Evolutionary conservation across 2,113 vertebrate species (phyloP).

Genomic region (Penelope pileata): DNA sequence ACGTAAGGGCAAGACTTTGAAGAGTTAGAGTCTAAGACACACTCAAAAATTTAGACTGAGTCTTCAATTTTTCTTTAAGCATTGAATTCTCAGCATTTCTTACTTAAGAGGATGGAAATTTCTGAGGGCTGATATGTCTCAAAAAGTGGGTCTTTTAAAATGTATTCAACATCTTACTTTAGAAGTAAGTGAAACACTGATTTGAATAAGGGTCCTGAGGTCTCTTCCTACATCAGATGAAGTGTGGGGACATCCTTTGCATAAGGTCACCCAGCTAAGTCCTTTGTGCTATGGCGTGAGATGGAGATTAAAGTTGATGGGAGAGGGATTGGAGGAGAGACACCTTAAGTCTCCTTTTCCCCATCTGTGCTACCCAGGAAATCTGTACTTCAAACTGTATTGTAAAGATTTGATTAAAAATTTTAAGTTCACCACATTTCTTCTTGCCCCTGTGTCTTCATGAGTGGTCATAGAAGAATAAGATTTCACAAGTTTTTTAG

Average conservation of each 20-base stretch:
- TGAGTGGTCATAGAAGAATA: not conserved
- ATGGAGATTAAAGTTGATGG: not conserved
- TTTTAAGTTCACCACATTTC: not conserved
- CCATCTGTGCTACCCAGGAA: not conserved
- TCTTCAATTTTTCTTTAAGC: conserved; percentile 40
- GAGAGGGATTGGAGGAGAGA: not conserved
- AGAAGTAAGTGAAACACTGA: not conserved
- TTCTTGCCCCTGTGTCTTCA: not conserved
- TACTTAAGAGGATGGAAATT: not conserved
- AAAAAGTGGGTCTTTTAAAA: conserved; percentile 37
- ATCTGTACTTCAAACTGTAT: not conserved
- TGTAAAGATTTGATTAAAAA: not conserved
- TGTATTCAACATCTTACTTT: not conserved
- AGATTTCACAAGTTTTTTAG: conserved; percentile 1
- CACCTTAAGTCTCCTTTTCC: not conserved
- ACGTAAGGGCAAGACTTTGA: conserved; percentile 31
- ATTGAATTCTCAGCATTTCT: conserved; percentile 41
- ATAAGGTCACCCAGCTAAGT: not conserved
- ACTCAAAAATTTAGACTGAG: conserved; percentile 35
- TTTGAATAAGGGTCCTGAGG: conserved; percentile 28
- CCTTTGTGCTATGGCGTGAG: not conserved
- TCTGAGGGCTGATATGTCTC: conserved; percentile 1
- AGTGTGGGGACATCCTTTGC: not conserved
- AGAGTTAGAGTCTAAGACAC: conserved; percentile 26
- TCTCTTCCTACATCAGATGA: not conserved